These are phyloP conservation scores for Pyxicephalus adspersus DNA, from an alignment of 2,113 vertebrate species.

Conservation along the genomic window DNA sequence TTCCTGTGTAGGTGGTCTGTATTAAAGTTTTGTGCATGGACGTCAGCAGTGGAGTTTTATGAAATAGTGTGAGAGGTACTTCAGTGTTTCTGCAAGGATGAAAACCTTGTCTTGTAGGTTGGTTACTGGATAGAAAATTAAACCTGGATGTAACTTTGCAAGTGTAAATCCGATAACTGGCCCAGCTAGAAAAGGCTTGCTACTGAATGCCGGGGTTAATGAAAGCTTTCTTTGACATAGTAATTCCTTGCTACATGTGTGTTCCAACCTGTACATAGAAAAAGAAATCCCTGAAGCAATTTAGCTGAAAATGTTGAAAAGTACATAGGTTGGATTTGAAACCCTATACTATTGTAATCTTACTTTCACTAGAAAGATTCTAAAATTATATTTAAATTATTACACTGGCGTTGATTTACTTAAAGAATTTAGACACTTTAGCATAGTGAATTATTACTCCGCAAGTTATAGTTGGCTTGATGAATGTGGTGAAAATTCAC, in stretches of 20 bases:
- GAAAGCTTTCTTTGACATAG: slow-evolving; percentile 6
- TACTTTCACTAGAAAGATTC: not conserved
- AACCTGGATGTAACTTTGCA: not conserved
- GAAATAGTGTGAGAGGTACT: not conserved
- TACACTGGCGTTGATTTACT: no score
- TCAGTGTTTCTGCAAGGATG: not conserved
- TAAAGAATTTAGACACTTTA: no score
- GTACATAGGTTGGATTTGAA: slow-evolving; percentile 27
- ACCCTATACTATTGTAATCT: slow-evolving; percentile 18
- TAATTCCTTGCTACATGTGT: slow-evolving; percentile 2
- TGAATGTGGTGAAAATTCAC: no score
- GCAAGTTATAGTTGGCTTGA: no score
- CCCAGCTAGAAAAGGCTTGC: slow-evolving; percentile 19
- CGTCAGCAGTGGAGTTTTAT: no score
- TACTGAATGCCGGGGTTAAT: slow-evolving; percentile 4
- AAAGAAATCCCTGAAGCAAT: slow-evolving; percentile 42
- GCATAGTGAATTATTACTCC: no score
- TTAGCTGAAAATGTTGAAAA: slow-evolving; percentile 16
- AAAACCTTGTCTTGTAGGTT: not conserved
- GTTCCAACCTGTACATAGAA: slow-evolving; percentile 10
- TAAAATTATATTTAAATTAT: slow-evolving; percentile 32
- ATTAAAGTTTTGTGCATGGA: no score
- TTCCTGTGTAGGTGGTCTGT: no score
- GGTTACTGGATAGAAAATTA: not conserved
- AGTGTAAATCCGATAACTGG: slow-evolving; percentile 3